Conservation (phyloP, 1,140 invertebrate species). For the Apis laboriosa region DNA sequence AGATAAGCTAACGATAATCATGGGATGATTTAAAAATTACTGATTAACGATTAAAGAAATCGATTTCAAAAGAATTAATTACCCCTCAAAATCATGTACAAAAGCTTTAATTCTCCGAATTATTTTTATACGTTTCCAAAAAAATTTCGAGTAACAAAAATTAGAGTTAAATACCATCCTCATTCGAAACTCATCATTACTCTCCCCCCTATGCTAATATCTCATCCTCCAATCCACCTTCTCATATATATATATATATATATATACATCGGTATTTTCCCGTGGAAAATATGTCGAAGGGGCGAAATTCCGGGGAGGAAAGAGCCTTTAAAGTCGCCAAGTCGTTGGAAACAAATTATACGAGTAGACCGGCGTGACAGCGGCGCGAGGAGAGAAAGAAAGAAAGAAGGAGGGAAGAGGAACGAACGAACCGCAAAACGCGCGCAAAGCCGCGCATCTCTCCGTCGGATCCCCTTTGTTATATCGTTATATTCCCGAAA, state of each 20-base stretch:
- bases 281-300: slow-evolving; percentile 40
- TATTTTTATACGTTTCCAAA: too few relatives aligned
- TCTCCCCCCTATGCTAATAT: neutral
- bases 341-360: slow-evolving; percentile 62
- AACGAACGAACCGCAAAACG: neutral
- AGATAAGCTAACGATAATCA: too few relatives aligned
- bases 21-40: too few relatives aligned
- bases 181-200: neutral
- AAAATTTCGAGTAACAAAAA: too few relatives aligned
- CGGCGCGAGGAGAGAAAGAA: neutral
- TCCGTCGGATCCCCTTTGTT: neutral
- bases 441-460: slow-evolving; percentile 41
- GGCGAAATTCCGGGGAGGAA: slow-evolving; percentile 48
- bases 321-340: slow-evolving; percentile 58
- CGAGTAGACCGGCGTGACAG: slow-evolving; percentile 26
- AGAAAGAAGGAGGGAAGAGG: neutral
- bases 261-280: slow-evolving; percentile 56
- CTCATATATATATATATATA: neutral
- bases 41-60: too few relatives aligned
- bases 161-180: too few relatives aligned
- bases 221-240: slow-evolving; percentile 35
- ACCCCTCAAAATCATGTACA: too few relatives aligned
- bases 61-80: too few relatives aligned
- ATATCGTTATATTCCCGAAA: slow-evolving; percentile 23
- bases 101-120: too few relatives aligned